phyloP scores from a whole-genome alignment of 2,797 vertebrate genomes.

The Loris lydekkerianus region DNA sequence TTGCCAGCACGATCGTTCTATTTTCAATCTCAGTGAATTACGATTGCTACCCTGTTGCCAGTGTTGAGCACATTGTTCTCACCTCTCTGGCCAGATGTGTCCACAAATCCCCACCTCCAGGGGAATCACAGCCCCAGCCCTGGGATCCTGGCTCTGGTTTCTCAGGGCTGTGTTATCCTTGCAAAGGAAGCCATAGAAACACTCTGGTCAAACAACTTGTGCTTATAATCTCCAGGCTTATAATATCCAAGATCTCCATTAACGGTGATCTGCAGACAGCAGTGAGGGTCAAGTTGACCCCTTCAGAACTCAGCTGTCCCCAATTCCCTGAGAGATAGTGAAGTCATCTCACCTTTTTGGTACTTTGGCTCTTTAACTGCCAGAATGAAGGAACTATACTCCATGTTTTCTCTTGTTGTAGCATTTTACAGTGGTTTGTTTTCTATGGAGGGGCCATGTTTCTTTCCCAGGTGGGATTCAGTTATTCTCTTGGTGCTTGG shows the following conservation, averaged over 20 bases:
- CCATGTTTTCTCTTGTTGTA: background rate
- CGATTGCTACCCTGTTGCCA: accelerated
- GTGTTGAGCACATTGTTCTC: background rate
- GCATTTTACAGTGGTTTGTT: background rate
- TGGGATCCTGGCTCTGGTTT: background rate
- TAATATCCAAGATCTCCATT: too few relatives aligned
- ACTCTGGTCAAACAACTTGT: too few relatives aligned
- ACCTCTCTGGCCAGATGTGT: background rate
- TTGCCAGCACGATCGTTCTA: background rate
- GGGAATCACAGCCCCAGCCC: too few relatives aligned
- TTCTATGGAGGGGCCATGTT: accelerated
- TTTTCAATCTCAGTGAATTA: background rate
- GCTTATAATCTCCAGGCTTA: too few relatives aligned
- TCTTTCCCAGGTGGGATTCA: background rate
- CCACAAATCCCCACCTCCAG: background rate
- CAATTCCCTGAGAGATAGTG: accelerated
- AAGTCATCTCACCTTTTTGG: background rate
- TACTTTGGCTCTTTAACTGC: background rate
- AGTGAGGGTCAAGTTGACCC: accelerated
- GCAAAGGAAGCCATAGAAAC: background rate
- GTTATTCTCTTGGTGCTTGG: background rate
- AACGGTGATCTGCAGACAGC: background rate
- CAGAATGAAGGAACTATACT: background rate
- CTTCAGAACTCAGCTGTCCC: background rate
- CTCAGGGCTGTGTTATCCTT: background rate